Evolutionary conservation across 2,888 invertebrate species (phyloP), one percentile per base, ranked within the genome.

Genomic region (Tenthredo livida): DNA sequence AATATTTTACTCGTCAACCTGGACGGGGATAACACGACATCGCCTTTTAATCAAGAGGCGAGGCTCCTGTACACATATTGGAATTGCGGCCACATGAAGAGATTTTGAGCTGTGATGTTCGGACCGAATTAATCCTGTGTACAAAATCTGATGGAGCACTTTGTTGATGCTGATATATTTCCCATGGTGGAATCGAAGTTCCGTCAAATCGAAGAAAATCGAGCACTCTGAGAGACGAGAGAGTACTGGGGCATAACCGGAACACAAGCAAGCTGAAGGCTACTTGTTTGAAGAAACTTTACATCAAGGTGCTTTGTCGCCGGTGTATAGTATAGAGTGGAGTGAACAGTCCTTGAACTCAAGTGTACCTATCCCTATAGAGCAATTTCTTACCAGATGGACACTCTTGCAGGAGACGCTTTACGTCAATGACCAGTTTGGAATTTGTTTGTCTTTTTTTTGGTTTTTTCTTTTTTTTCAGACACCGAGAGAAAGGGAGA

Each of bases 221-320:
- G 15, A 67, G 17, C 33, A 12, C 67, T 33, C 33, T 25, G 25
- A 58, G 15, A 37, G 72, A 85, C 67, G 83, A 50, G 33, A 17
- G 72, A 25, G 50, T 29, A 17, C 37, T 70, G 85, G 3, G 15
- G 15, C 72, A 73, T 84, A 77, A 73, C 65, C 75, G 78, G 87
- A 87, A 87, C 87, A 17, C 50, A 7, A 50, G 29, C 54, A 47
- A 86, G 87, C 87, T 86, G 84, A 65, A 85, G 87, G 86, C 87
- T 87, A 89, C 87, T 89, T 87, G 89, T 89, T 90, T 89, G 88
- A 88, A 86, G 87, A 88, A 90, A 91, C 88, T 90, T 90, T 87
- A 85, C 88, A 87, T 88, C 86, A 86, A 90, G 89, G 85, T 85
- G 88, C 91, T 90, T 90, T 43, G 73, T 90, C 90, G 88, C 89